These are phyloP conservation scores for Halisarca cf. caerulea DNA, from an alignment of 37 sponge, comb jelly and placozoan species.

Conservation along the genomic window DNA sequence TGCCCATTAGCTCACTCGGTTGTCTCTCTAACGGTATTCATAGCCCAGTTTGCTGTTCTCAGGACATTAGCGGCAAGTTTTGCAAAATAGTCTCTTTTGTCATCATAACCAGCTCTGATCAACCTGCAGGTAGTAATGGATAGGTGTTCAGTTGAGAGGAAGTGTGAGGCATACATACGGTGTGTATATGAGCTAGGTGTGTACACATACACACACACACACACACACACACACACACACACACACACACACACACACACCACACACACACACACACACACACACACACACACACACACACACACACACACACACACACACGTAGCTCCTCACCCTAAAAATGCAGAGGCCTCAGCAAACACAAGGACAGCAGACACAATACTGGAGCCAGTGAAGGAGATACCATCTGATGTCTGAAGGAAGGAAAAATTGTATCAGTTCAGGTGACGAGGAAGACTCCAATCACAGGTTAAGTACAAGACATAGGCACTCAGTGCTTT, in stretches of 20 bases:
- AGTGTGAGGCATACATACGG: too few species aligned
- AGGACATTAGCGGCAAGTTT: constrained; percentile 71
- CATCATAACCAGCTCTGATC: constrained; percentile 75
- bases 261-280: too few species aligned
- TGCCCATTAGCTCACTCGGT: constrained; percentile 48
- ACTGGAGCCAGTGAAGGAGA: constrained; percentile 67
- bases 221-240: too few species aligned
- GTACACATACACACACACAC: background rate
- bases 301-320: too few species aligned
- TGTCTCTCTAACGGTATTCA: constrained; percentile 63
- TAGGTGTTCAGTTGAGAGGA: too few species aligned
- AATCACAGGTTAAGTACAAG: background rate
- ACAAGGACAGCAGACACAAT: constrained; percentile 69
- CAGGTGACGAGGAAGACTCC: background rate
- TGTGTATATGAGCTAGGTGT: background rate
- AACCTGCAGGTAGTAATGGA: background rate
- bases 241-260: too few species aligned
- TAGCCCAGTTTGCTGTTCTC: constrained; percentile 52
- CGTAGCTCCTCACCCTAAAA: constrained; percentile 47
- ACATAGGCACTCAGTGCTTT: background rate
- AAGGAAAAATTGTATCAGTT: background rate
- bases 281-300: too few species aligned
- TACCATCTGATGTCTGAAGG: constrained; percentile 35
- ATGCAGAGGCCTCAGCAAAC: constrained; percentile 63
- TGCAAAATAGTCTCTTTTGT: constrained; percentile 71